Percentiles rank a stretch among this genome's conserved stretches.
phyloP scores from a whole-genome alignment of 2,888 invertebrate species.

The Amphipoea oculea region DNA sequence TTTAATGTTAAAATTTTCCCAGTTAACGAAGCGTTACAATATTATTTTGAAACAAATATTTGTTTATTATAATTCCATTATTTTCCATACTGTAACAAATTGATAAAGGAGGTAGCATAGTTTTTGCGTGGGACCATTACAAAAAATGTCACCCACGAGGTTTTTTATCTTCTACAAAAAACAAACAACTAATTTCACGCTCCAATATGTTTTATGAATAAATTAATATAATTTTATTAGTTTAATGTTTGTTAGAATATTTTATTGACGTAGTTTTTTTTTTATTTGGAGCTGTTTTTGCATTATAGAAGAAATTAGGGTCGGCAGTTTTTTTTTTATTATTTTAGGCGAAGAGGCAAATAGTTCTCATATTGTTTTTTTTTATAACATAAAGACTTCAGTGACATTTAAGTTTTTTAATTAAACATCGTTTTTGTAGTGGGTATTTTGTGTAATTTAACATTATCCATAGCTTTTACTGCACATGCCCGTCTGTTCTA shows the following conservation, averaged over 20 bases:
- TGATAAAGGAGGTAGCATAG: slow-evolving; percentile 27
- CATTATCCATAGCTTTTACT: not conserved
- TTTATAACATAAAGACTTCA: no score
- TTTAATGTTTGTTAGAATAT: slow-evolving; percentile 43
- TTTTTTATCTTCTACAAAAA: slow-evolving; percentile 68
- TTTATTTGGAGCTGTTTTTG: slow-evolving; percentile 37
- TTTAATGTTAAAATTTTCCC: slow-evolving; percentile 16
- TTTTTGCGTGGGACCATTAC: slow-evolving; percentile 79
- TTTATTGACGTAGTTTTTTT: slow-evolving; percentile 26
- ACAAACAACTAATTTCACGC: slow-evolving; percentile 82
- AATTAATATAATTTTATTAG: slow-evolving; percentile 69
- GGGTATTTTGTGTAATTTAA: not conserved
- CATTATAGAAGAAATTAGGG: slow-evolving; percentile 32
- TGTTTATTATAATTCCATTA: slow-evolving; percentile 49
- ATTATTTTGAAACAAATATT: slow-evolving; percentile 37
- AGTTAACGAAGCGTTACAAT: slow-evolving; percentile 20
- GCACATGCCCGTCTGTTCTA: not conserved
- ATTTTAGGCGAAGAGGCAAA: not conserved
- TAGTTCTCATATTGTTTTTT: slow-evolving; percentile 6
- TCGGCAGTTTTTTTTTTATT: slow-evolving; percentile 11
- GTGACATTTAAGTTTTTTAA: not conserved
- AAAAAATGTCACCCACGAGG: slow-evolving; percentile 87
- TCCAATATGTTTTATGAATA: slow-evolving; percentile 77
- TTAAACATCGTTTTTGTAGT: not conserved
- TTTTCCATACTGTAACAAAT: slow-evolving; percentile 71